Conservation (phyloP, 2,888 invertebrate genomes). For the Lagria hirta region DNA sequence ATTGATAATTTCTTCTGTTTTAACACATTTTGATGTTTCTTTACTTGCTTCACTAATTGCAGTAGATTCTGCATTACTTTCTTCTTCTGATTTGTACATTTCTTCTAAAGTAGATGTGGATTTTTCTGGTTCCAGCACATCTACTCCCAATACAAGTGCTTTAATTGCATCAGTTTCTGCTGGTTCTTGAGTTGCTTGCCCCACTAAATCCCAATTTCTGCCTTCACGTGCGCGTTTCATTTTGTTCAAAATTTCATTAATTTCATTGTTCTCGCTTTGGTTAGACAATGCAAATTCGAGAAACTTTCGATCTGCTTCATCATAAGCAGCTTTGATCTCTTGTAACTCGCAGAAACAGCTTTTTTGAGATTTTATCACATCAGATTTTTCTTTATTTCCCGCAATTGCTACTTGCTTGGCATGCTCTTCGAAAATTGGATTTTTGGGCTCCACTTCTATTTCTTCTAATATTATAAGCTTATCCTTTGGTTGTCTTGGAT, state of each 20-base stretch:
- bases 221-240: conserved; percentile 34
- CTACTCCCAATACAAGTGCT: neutral
- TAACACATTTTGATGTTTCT: no score
- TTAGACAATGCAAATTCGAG: conserved; percentile 25
- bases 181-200: neutral
- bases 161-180: neutral
- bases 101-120: neutral
- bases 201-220: neutral
- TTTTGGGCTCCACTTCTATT: conserved; percentile 31
- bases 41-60: no score
- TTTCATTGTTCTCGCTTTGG: conserved; percentile 29
- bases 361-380: conserved; percentile 43
- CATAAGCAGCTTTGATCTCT: conserved; percentile 44
- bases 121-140: neutral
- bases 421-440: conserved; percentile 40
- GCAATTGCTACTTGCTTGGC: conserved; percentile 38
- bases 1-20: no score
- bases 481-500: conserved; percentile 12
- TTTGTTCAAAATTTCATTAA: conserved; percentile 28
- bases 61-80: no score
- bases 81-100: no score
- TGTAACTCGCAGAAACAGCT: conserved; percentile 46
- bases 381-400: conserved; percentile 40
- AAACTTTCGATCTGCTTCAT: conserved; percentile 32
- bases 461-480: conserved; percentile 34